These are phyloP conservation scores for Cotesia typhae DNA, from an alignment of 1,140 invertebrate genomes.

Conservation along the genomic window DNA sequence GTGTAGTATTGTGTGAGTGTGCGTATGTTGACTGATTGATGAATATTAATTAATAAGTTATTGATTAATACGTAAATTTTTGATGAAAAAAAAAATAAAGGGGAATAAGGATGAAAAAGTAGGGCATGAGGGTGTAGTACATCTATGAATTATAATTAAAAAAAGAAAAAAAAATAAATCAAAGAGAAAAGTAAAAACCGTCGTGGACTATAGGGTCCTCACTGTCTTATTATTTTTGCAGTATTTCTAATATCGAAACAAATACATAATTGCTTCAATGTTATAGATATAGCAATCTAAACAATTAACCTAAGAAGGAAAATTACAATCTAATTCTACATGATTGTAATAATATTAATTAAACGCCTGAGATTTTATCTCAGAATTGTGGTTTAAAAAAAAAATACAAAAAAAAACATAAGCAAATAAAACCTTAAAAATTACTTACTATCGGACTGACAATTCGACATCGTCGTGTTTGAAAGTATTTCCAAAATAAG, in stretches of 20 bases:
- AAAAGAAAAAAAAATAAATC: slow-evolving; percentile 35
- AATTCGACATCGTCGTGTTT: slow-evolving; percentile 30
- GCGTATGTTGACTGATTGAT: slow-evolving; percentile 59
- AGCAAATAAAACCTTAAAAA: slow-evolving; percentile 31
- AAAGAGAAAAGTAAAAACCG: not conserved
- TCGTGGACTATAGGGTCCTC: slow-evolving; percentile 4
- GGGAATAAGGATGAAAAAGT: slow-evolving; percentile 24
- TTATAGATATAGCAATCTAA: not conserved
- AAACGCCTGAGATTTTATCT: slow-evolving; percentile 2
- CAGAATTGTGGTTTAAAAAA: slow-evolving; percentile 29
- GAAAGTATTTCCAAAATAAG: not conserved
- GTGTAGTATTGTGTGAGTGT: slow-evolving; percentile 63
- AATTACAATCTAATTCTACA: not conserved
- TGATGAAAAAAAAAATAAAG: slow-evolving; percentile 45
- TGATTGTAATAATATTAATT: slow-evolving; percentile 21
- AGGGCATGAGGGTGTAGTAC: too few species aligned
- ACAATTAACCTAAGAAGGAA: not conserved
- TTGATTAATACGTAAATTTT: slow-evolving; percentile 48
- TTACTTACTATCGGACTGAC: slow-evolving; percentile 45
- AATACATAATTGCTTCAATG: not conserved
- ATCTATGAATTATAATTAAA: not conserved
- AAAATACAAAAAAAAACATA: not conserved
- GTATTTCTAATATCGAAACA: slow-evolving; percentile 9
- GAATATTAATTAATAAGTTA: slow-evolving; percentile 62
- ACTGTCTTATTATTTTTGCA: slow-evolving; percentile 31